Base-by-base conservation (phyloP, 1,140 invertebrate species). In the Pachyrhynchus sulphureomaculatus region DNA sequence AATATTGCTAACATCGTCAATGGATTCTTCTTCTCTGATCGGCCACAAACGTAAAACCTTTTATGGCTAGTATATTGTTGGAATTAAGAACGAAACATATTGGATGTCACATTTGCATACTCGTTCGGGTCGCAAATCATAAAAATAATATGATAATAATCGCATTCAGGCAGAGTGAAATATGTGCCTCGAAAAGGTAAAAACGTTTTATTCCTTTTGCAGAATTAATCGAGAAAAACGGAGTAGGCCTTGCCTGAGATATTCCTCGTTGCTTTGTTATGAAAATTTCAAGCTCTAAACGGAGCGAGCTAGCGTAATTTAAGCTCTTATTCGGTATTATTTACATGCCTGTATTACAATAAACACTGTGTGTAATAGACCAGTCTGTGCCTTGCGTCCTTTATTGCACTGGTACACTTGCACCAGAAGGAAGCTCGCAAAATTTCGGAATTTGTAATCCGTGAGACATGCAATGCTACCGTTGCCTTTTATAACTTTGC, bases 71-170 rank as follows among this genome's bases (percentile, higher is more conserved):
- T 67, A 67, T 67, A 64, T 67, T 64, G 62, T 64, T 57, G 65
- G 65, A 67, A 67, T 67, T 67, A 67, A 67, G 65, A 53, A 67
- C 53, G 62, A 54, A 67, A 67, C 65, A 64, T 67, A 67, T 67
- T 64, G 65, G 54, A 64, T 67, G 65, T 67, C 65, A 58, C 65
- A 67, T 67, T 67, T 67, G 65, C 65, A 67, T 67, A 67, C 65
- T 49, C 65, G 65, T 64, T 56, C 52, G 62, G 57, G 49, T 64
- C 62, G 62, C 62, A 67, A n/a, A 67, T 67, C 65, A 67, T 67
- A 67, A 67, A 67, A 67, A 67, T 67, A 67, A 64, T 67, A 67
- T 54, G 65, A 67, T 67, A 67, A 67, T 67, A 67, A 67, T 67
- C 65, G 65, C 56, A 67, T 67, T 64, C 65, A 67, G 62, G 51